These are phyloP conservation scores for Drosophila melanosoma DNA, from an alignment of 2,888 invertebrate species.

Conservation along the genomic window DNA sequence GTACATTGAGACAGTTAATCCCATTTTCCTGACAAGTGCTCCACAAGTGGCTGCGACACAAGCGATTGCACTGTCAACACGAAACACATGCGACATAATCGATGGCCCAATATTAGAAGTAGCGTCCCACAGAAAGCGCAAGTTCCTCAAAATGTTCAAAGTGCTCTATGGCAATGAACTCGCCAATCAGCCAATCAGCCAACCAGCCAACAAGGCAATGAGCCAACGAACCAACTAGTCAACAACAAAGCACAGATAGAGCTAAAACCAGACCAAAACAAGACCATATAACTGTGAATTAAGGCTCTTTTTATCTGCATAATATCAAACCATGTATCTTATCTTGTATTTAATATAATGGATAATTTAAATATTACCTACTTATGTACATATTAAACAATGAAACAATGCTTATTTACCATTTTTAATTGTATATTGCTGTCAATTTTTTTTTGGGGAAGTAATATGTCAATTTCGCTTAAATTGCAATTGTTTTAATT, in stretches of 20 bases:
- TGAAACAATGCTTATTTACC: neutral
- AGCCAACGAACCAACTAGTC: neutral
- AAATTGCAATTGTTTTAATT: neutral
- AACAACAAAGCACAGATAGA: slow-evolving; percentile 31
- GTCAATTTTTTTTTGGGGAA: neutral
- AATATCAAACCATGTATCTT: neutral
- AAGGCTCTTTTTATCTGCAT: neutral
- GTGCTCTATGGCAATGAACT: slow-evolving; percentile 36
- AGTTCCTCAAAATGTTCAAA: neutral
- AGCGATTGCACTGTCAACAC: slow-evolving; percentile 7
- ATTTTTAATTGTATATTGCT: neutral
- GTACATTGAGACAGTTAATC: slow-evolving; percentile 4
- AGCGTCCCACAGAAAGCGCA: neutral
- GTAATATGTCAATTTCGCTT: neutral
- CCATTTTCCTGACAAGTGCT: slow-evolving; percentile 4
- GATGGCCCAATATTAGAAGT: slow-evolving; percentile 5
- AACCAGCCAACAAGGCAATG: neutral
- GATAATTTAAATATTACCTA: neutral
- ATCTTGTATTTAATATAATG: neutral
- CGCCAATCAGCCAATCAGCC: slow-evolving; percentile 20
- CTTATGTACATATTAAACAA: neutral
- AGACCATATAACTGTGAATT: neutral
- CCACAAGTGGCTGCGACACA: slow-evolving; percentile 14
- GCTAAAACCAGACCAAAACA: neutral
- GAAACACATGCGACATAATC: neutral